A percentile compares a stretch with the other conserved stretches of the same genome.
These are phyloP conservation scores for Oegoconia quadripuncta DNA, from an alignment of 2,888 invertebrate species.

Conservation along the genomic window DNA sequence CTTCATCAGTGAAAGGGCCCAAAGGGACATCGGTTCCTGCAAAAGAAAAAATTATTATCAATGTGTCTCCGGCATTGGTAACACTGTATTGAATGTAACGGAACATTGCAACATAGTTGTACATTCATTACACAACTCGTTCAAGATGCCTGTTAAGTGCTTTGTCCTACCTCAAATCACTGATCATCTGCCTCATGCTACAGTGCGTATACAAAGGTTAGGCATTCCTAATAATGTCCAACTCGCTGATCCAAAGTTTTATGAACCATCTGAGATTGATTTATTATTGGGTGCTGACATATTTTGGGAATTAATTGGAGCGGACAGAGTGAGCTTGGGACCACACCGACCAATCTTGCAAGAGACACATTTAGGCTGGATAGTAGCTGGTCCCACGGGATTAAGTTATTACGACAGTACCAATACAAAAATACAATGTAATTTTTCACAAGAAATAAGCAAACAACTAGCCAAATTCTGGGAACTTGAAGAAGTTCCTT, in stretches of 20 bases:
- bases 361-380: constrained; percentile 3
- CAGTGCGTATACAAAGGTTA: neutral
- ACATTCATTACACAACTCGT: neutral
- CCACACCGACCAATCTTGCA: too few species aligned
- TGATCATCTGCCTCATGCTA: too few species aligned
- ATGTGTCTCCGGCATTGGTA: too few species aligned
- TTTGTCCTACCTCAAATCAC: too few species aligned
- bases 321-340: too few species aligned
- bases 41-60: too few species aligned
- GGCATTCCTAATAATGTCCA: constrained; percentile 4
- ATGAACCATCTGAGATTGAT: constrained; percentile 12
- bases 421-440: neutral
- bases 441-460: constrained; percentile 1
- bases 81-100: too few species aligned
- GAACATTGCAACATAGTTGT: neutral
- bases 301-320: too few species aligned
- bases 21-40: too few species aligned
- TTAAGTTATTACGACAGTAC: neutral
- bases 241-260: constrained; percentile 15
- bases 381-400: neutral
- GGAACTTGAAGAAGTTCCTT: neutral
- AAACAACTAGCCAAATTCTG: neutral
- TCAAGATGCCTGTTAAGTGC: too few species aligned
- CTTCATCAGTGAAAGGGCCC: neutral
- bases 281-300: too few species aligned